phyloP scores from a whole-genome alignment of 2,797 vertebrate genomes.

The Fundulus diaphanus region DNA sequence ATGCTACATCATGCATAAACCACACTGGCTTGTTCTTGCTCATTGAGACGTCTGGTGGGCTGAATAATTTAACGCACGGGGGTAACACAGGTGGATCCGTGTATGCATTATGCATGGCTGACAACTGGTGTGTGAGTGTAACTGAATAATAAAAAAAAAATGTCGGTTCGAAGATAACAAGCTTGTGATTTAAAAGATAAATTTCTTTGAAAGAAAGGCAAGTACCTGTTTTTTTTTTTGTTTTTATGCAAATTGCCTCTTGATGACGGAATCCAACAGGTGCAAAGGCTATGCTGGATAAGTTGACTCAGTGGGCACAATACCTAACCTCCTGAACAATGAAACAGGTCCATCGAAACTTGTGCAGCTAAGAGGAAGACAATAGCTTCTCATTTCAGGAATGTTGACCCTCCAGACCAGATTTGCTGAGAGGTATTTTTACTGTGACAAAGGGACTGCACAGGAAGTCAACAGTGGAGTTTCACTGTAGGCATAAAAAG shows the following conservation, averaged over 20 bases:
- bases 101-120: constrained; percentile 67
- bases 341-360: constrained; percentile 52
- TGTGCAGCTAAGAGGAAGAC: constrained; percentile 49
- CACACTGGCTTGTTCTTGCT: constrained; percentile 55
- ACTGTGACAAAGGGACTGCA: constrained; percentile 14
- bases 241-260: constrained; percentile 1
- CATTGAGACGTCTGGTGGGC: constrained; percentile 56
- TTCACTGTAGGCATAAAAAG: constrained; percentile 29
- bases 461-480: constrained; percentile 24
- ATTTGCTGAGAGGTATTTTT: constrained; percentile 27
- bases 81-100: constrained; percentile 52
- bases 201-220: background rate
- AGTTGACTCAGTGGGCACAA: constrained; percentile 48
- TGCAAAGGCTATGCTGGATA: constrained; percentile 44
- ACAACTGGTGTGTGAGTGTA: constrained; percentile 45
- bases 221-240: constrained; percentile 33
- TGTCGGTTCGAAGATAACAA: constrained; percentile 30
- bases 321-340: constrained; percentile 68
- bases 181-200: background rate
- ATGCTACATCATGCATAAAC: constrained; percentile 58
- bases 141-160: constrained; percentile 39
- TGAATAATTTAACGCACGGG: constrained; percentile 71
- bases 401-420: constrained; percentile 59
- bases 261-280: constrained; percentile 32
- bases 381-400: constrained; percentile 66